Evolutionary conservation across 2,113 vertebrate species (phyloP).

Genomic region (Cyanoramphus novaezelandiae): DNA sequence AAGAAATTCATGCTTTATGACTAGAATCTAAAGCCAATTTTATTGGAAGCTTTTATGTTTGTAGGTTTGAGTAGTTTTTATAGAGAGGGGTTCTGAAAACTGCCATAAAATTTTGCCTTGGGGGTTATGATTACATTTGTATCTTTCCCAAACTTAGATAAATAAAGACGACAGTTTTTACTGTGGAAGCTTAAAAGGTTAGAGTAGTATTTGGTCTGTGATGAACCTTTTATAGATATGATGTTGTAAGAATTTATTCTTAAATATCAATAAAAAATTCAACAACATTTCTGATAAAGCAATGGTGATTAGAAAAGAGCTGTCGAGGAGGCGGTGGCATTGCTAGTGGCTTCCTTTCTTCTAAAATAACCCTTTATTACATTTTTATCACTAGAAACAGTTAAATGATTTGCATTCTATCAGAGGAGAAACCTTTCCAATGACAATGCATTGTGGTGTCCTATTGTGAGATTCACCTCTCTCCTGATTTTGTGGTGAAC

Average conservation of each 20-base stretch:
- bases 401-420: neutral
- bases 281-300: slow-evolving; percentile 68
- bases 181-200: slow-evolving; percentile 82
- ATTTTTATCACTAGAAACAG: neutral
- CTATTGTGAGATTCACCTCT: neutral
- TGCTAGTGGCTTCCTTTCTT: neutral
- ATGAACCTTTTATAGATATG: slow-evolving; percentile 80
- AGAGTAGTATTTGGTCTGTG: slow-evolving; percentile 75
- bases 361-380: neutral
- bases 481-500: neutral
- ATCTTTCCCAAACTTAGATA: slow-evolving; percentile 81
- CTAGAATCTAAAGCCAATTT: slow-evolving; percentile 78
- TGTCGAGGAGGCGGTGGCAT: neutral
- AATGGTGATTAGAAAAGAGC: slow-evolving; percentile 35
- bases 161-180: slow-evolving; percentile 84
- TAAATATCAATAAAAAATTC: slow-evolving; percentile 75
- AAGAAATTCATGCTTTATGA: slow-evolving; percentile 68
- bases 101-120: slow-evolving; percentile 81
- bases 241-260: slow-evolving; percentile 76
- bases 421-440: neutral
- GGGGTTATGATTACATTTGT: slow-evolving; percentile 83
- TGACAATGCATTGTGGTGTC: neutral
- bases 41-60: slow-evolving; percentile 80
- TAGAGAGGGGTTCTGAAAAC: slow-evolving; percentile 80
- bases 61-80: slow-evolving; percentile 79